Evolutionary conservation across 2,888 invertebrate genomes (phyloP), one percentile per base, ranked within the genome.

Genomic region (Brachyptera risi): DNA sequence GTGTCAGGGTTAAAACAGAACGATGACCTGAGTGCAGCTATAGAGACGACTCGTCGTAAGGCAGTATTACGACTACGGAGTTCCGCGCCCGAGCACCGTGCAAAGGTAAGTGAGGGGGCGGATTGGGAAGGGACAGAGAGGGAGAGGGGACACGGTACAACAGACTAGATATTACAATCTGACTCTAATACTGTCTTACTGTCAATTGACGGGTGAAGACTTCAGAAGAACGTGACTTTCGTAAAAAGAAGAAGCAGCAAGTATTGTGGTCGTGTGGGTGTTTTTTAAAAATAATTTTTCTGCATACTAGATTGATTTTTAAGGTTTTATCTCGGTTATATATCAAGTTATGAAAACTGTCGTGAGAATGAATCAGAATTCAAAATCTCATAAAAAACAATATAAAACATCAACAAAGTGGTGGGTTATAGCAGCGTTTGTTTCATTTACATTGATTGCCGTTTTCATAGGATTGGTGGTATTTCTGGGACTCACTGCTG

Each of bases 381-480:
- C 54, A 17, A 54, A 54, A 21, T 54, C 37, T n/a, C 54, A 54
- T 15, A 54, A 54, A 23, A 13, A 17, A 35, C 13, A 19, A 11
- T 17, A 37, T 4, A 17, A 37, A 19, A 21, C 54, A 9, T 21
- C 19, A 1, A 23, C 54, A 11, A 67, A 67, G 37, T 71, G 71
- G 66, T 71, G 71, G 71, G 62, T 69, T 38, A 60, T 67, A 47
- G 70, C 69, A 27, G 69, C 67, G 11, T 61, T 66, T 31, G 67
- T 66, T 27, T 69, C 68, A 2, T 57, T 71, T 23, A 61, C 67
- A n/a, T 65, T 69, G 13, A 67, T 69, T 13, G 66, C 67, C 3
- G 64, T 66, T 4, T 70, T 71, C 59, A 68, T 70, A 24, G 69
- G 66, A 5, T 62, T 69, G 51, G 69, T 69, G 4, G 59, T 71